Percentiles rank a stretch among this genome's conserved stretches.
These are phyloP conservation scores for Drosophila heteroneura DNA, from an alignment of 2,888 invertebrate genomes.

Conservation along the genomic window DNA sequence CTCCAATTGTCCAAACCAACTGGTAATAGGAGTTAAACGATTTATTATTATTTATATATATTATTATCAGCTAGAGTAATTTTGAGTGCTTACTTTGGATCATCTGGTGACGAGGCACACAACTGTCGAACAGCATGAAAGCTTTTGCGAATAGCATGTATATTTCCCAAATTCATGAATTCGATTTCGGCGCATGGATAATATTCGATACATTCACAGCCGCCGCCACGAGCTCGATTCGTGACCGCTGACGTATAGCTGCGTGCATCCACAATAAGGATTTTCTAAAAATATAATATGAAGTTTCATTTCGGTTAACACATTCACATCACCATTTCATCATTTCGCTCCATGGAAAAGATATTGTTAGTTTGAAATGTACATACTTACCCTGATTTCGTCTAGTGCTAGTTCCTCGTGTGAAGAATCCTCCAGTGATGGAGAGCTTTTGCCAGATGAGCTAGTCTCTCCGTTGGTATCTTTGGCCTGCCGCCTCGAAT, in stretches of 20 bases:
- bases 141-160: constrained; percentile 97
- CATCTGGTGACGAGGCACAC: constrained; percentile 92
- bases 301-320: not conserved
- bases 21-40: constrained; percentile 81
- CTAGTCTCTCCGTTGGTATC: constrained; percentile 58
- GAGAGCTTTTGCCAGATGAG: constrained; percentile 83
- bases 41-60: not conserved
- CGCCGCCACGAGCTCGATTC: constrained; percentile 98
- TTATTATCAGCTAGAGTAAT: not conserved
- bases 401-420: constrained; percentile 84
- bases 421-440: constrained; percentile 83
- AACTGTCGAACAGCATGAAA: constrained; percentile 94
- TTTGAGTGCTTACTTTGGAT: constrained; percentile 88
- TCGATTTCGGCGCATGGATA: constrained; percentile 97
- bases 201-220: constrained; percentile 98
- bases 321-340: not conserved
- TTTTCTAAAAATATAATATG: constrained; percentile 86
- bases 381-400: constrained; percentile 83
- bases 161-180: constrained; percentile 99
- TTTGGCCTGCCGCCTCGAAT: constrained; percentile 65
- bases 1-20: constrained; percentile 95
- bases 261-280: constrained; percentile 97
- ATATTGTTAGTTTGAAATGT: not conserved
- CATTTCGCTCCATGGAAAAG: not conserved
- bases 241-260: constrained; percentile 98